A percentile compares a stretch with the other conserved stretches of the same genome.
Evolutionary conservation across 2,113 vertebrate species (phyloP).

Genomic region (Regulus satrapa): DNA sequence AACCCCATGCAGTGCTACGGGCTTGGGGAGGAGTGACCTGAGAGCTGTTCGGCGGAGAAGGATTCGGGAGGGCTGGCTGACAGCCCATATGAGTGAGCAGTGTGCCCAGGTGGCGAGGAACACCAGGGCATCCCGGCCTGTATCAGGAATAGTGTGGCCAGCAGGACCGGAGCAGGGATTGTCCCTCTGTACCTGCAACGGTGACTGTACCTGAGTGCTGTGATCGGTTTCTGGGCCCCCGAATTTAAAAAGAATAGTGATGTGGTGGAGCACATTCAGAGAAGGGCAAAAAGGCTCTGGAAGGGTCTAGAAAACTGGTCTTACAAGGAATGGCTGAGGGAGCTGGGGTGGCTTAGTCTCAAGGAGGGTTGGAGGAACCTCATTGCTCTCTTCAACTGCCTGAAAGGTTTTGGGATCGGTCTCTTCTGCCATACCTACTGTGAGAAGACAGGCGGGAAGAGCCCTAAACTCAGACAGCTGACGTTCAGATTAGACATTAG

Average conservation of each 20-base stretch:
- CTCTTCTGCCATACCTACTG: background rate
- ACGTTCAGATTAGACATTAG: no score
- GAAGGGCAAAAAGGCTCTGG: background rate
- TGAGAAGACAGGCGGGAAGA: background rate
- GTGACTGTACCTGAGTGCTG: background rate
- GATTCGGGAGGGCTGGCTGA: no score
- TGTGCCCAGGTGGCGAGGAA: background rate
- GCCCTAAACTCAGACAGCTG: background rate
- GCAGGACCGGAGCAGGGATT: background rate
- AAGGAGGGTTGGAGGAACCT: background rate
- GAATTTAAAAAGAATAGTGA: background rate
- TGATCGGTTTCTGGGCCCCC: background rate
- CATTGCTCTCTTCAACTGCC: background rate
- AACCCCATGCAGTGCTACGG: background rate
- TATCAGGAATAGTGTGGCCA: background rate
- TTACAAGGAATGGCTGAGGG: background rate
- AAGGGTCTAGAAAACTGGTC: background rate
- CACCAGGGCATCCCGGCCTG: no score
- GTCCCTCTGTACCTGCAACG: no score
- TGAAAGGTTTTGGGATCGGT: background rate
- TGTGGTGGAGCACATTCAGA: background rate
- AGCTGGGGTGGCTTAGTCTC: no score
- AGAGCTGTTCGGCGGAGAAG: background rate
- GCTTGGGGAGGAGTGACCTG: no score
- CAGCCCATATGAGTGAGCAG: fast-evolving